Evolutionary conservation across 2,797 vertebrate genomes (phyloP).

Genomic region (Coregonus suidteri): DNA sequence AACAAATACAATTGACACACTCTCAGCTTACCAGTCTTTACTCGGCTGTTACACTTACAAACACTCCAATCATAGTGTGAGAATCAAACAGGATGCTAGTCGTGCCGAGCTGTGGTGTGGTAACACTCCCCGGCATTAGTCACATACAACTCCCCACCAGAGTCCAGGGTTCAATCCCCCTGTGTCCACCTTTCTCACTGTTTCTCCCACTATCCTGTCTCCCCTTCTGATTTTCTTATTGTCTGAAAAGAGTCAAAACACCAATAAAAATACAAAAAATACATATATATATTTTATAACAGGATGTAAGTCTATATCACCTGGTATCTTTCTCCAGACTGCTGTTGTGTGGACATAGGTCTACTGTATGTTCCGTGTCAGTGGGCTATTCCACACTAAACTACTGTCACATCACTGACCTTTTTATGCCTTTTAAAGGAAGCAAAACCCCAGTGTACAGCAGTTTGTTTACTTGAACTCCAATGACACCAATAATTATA

Average conservation of each 20-base stretch:
- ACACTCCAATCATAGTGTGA: not conserved
- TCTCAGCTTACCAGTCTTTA: not conserved
- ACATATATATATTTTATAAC: too few species aligned
- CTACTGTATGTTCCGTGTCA: not conserved
- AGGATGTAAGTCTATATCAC: not conserved
- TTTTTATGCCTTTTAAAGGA: not conserved
- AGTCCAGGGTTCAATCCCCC: too few species aligned
- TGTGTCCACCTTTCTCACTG: not conserved
- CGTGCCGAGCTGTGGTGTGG: not conserved
- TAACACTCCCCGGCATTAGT: not conserved
- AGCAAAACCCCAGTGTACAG: not conserved
- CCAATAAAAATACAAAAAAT: constrained; percentile 2
- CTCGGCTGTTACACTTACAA: not conserved
- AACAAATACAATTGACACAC: not conserved
- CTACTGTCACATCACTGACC: not conserved
- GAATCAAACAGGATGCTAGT: not conserved
- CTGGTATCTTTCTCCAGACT: not conserved
- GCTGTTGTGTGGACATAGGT: not conserved
- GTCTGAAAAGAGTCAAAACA: not conserved
- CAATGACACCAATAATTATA: too few species aligned
- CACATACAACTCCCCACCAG: not conserved
- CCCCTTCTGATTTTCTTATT: not conserved
- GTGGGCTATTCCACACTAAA: not conserved
- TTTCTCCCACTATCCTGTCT: not conserved
- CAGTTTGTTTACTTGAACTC: not conserved